Evolutionary conservation across 2,797 vertebrate species (phyloP), one percentile per base, ranked within the genome.

Genomic region (Alauda arvensis): DNA sequence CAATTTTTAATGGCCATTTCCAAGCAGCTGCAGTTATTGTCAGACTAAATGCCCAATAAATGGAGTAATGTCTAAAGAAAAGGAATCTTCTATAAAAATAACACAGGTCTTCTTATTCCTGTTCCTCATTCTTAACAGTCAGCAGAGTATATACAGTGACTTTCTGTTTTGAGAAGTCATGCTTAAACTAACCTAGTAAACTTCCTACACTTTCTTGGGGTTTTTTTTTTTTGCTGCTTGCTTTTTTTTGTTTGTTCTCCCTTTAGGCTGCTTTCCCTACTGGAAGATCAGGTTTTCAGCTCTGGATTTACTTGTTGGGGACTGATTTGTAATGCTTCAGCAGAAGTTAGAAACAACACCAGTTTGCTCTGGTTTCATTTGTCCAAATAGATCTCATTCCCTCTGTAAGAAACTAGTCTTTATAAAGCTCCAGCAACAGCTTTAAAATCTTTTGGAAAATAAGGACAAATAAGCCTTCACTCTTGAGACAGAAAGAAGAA

Each of bases 161-260:
- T 12, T 77, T 18, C 42, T 80, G 12, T 57, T 90, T 65, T 1
- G 4, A 80, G 28, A 69, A 75, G 26, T 55, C 76, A 83, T 39
- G 21, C 18, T 53, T 21, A 39, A 66, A 81, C 8, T 62, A 87
- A 78, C 3, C 15, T 76, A 72, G 39, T 20, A 49, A 62, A 48
- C 10, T n/a, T 79, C 17, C 21, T 79, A 59, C 6, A 37, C 18
- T 57, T 60, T 29, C 20, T 10, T 55, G 8, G 4, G 8, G 1
- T 21, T 37, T 37, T 37, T 37, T 37, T 31, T n/a, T 66, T 56
- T 34, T 43, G 14, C 16, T 31, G 6, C 21, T 46, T 57, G 29
- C 0, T 59, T 20, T 34, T 42, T 52, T 45, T 39, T 6, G 1
- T 15, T 31, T 7, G 0, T n/a, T 74, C 10, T 15, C 16, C 45